Evolutionary conservation across 2,888 invertebrate genomes (phyloP).

Genomic region (Seira musarum): DNA sequence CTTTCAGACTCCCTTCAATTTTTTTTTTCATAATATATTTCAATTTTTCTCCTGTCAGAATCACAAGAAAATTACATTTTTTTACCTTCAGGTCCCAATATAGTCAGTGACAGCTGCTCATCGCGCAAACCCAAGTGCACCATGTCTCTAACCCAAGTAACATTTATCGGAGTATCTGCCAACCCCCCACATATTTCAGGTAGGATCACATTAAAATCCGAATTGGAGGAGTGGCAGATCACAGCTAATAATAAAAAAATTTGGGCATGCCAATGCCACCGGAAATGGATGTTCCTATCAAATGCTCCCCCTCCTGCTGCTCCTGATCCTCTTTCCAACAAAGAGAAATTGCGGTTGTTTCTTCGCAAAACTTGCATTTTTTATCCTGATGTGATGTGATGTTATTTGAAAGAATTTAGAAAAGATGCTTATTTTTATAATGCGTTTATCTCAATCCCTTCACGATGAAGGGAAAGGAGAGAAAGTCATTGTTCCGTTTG

Average conservation of each 20-base stretch:
- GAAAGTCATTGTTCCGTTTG: too few relatives aligned
- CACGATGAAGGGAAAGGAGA: too few relatives aligned
- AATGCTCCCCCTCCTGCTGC: not conserved
- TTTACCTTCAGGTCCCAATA: conserved; percentile 68
- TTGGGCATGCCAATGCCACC: conserved; percentile 34
- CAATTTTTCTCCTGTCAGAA: too few relatives aligned
- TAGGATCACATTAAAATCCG: conserved; percentile 69
- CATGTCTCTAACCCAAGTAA: conserved; percentile 68
- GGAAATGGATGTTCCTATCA: not conserved
- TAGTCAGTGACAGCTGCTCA: conserved; percentile 63
- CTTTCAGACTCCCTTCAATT: too few relatives aligned
- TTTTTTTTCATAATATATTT: too few relatives aligned
- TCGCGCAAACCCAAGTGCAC: conserved; percentile 68
- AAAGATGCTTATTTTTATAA: too few relatives aligned
- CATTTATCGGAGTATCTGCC: conserved; percentile 61
- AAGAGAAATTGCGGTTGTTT: not conserved
- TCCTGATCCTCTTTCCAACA: not conserved
- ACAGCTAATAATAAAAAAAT: conserved; percentile 45
- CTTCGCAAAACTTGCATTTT: not conserved
- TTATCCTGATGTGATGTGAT: not conserved
- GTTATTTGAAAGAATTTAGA: not conserved
- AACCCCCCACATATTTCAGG: conserved; percentile 66
- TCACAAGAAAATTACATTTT: too few relatives aligned
- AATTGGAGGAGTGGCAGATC: conserved; percentile 61
- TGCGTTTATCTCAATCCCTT: too few relatives aligned